Evolutionary conservation across 2,797 vertebrate genomes (phyloP), one percentile per base, ranked within the genome.

Genomic region (Phrynocephalus vlangalii): DNA sequence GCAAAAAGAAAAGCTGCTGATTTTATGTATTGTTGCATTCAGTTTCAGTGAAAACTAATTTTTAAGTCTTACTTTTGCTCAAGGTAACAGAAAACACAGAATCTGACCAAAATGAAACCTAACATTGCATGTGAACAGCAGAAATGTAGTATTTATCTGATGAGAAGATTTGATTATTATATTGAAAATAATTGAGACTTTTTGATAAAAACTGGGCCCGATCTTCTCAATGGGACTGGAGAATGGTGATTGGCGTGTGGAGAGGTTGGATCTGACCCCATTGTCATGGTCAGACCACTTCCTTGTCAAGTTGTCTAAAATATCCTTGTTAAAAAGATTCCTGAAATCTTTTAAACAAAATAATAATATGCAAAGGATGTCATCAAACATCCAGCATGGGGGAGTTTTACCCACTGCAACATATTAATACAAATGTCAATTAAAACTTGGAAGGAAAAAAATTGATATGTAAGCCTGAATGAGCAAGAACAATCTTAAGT

Each of bases 351-450:
- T 63, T 60, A 30, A n/a, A 11, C 79, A 83, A 67, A 56, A 56
- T 56, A 56, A 56, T 56, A 56, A 13, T 56, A 60, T 11, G 26
- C 26, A 72, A 72, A 66, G 28, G 84, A 33, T 5, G 28, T 38
- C 28, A 7, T 20, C 50, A 63, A 44, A 33, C 33, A 82, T 52
- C 79, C 76, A 79, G 20, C 24, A 26, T 28, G 28, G 38, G 73
- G 38, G 33, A 50, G 50, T 33, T 9, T 68, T 87, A 44, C 26
- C 56, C 48, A 18, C 44, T 68, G 15, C 44, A 52, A 80, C 56
- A 72, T 88, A 84, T 68, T 75, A 75, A 88, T 75, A 84, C 84
- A 8, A 72, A 79, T 2, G 85, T 78, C 73, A 44, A 30, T n/a
- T 75, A 80, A 87, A 80, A 84, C 13, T 60, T 56, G 30, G 18